Evolutionary conservation across 2,797 vertebrate genomes (phyloP), one percentile per base, ranked within the genome.

Genomic region (Sebastes matsubarae): DNA sequence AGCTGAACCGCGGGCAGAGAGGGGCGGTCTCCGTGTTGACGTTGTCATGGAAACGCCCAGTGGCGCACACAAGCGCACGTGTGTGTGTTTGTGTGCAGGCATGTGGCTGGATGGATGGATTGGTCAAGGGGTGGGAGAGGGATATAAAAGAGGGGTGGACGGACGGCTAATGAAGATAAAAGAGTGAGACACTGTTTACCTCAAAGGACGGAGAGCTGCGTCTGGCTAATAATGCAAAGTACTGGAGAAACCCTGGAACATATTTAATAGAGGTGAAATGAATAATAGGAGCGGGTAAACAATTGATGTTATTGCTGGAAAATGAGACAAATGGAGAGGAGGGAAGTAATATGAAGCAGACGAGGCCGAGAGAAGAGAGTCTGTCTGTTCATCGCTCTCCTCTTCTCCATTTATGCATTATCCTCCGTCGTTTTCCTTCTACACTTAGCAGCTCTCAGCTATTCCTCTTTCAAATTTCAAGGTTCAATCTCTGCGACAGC

Each of bases 11-110:
- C 87, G 38, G 87, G 89, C 78, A 79, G 89, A 90, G 57, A 67
- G 90, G 91, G 80, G 81, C 30, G 88, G 91, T 91, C 93, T 91
- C 92, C 84, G 86, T 80, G 92, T 91, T 92, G 91, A 92, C 32
- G 94, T 95, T 95, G 94, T 94, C 94, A 95, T 95, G 94, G 94
- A 81, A 93, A 96, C 92, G 85, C 83, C 86, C 79, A 85, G 79
- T 87, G 82, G 90, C 77, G 71, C 91, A 83, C 85, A 82, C 80
- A 76, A 82, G 77, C 2, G 5, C 58, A 36, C 24, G 29, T 20
- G 18, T 11, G 58, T 61, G 66, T 61, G 71, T 81, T 32, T 77
- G 54, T 72, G 74, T 76, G 68, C 54, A 34, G 74, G 77, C 77
- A 79, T 87, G 81, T 66, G 81, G 77, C 46, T 80, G 75, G 64